Evolutionary conservation across 2,113 vertebrate genomes (phyloP).

Genomic region (Zapus hudsonius): DNA sequence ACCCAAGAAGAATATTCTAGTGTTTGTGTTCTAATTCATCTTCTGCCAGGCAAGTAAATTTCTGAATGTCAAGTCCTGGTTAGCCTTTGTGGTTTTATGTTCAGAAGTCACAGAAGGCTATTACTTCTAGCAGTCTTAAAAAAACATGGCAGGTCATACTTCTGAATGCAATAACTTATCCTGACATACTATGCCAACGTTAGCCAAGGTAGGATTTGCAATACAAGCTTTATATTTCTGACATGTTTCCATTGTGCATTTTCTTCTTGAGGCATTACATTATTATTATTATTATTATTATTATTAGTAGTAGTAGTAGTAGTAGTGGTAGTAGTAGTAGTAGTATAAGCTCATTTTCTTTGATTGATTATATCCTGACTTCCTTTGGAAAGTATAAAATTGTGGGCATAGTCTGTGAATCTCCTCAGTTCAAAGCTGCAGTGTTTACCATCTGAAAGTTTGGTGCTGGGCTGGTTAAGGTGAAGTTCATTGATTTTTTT

Average conservation of each 20-base stretch:
- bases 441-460: neutral
- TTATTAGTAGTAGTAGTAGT: too few relatives aligned
- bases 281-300: too few relatives aligned
- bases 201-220: constrained; percentile 44
- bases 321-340: too few relatives aligned
- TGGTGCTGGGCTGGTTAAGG: neutral
- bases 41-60: constrained; percentile 15
- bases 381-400: constrained; percentile 27
- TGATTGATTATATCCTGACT: constrained; percentile 25
- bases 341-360: constrained; percentile 24
- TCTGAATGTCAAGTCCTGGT: constrained; percentile 22
- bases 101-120: constrained; percentile 26
- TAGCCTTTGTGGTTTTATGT: constrained; percentile 31
- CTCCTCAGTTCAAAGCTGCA: neutral
- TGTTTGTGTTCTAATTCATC: constrained; percentile 8
- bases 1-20: neutral
- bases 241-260: neutral
- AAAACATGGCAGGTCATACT: constrained; percentile 5
- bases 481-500: neutral
- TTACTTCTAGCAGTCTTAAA: constrained; percentile 27
- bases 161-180: constrained; percentile 1
- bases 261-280: constrained; percentile 37
- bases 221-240: neutral
- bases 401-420: neutral
- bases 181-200: constrained; percentile 5